Percentiles rank a stretch among this genome's conserved stretches.
phyloP scores from a whole-genome alignment of 2,797 vertebrate genomes.

The Ammospiza maritima region DNA sequence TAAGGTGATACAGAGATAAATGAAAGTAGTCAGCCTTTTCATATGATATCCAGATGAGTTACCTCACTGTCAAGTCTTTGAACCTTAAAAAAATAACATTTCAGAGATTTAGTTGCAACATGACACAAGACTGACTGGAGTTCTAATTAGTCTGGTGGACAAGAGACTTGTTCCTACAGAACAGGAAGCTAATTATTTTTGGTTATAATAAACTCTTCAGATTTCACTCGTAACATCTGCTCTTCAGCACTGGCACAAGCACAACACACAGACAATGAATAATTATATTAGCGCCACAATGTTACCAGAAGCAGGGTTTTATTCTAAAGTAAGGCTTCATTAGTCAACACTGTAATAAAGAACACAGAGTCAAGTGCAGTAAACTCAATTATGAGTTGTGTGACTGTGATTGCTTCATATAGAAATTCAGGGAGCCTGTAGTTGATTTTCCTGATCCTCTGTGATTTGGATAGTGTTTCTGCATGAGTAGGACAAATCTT shows the following conservation, averaged over 20 bases:
- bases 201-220: slow-evolving; percentile 32
- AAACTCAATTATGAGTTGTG: slow-evolving; percentile 26
- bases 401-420: slow-evolving; percentile 37
- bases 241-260: slow-evolving; percentile 20
- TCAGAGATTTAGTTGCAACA: slow-evolving; percentile 28
- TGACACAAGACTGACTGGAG: slow-evolving; percentile 16
- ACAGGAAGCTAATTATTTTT: slow-evolving; percentile 60
- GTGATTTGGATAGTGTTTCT: background rate
- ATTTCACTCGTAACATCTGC: slow-evolving; percentile 47
- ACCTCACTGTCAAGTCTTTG: background rate
- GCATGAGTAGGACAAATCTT: background rate
- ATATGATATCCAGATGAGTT: background rate
- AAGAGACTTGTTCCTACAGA: slow-evolving; percentile 40
- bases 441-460: background rate
- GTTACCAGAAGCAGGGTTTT: background rate
- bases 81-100: slow-evolving; percentile 25
- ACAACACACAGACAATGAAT: slow-evolving; percentile 30
- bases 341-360: slow-evolving; percentile 43
- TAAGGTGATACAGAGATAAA: background rate
- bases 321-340: slow-evolving; percentile 20
- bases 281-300: slow-evolving; percentile 3
- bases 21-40: background rate
- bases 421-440: background rate
- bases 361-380: slow-evolving; percentile 6
- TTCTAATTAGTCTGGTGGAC: slow-evolving; percentile 49